phyloP scores from a whole-genome alignment of 1,140 invertebrate genomes.

The Cryptotermes secundus region DNA sequence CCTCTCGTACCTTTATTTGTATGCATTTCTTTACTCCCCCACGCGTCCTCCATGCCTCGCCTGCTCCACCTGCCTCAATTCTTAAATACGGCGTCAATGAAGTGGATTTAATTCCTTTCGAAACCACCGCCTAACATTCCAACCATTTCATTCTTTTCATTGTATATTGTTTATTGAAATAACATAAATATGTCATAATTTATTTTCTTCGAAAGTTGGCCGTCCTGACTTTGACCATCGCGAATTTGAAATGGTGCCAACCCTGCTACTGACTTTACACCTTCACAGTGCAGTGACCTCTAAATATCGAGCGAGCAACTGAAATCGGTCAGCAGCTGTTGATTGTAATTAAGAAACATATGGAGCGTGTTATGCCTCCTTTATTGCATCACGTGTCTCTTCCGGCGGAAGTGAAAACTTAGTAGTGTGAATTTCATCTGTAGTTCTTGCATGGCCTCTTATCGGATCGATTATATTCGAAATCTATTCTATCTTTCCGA shows the following conservation, averaged over 20 bases:
- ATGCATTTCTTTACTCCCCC: no score
- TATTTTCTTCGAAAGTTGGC: neutral
- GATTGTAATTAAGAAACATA: neutral
- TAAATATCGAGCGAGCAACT: neutral
- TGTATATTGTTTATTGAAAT: no score
- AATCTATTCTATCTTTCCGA: neutral
- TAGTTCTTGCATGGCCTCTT: neutral
- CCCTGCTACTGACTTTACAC: neutral
- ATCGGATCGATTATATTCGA: neutral
- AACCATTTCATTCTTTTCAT: no score
- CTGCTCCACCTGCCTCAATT: no score
- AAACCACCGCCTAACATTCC: no score
- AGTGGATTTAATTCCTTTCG: no score
- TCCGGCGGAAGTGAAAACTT: neutral
- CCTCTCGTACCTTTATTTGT: no score
- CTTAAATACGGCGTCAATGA: no score
- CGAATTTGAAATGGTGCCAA: neutral
- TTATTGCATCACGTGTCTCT: neutral
- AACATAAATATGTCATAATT: no score
- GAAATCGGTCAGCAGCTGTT: neutral
- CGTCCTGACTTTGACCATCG: neutral
- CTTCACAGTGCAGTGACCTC: constrained; percentile 1
- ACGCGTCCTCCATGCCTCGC: no score
- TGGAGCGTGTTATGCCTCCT: neutral
- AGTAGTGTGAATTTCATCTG: neutral